Conservation (phyloP, 2,888 invertebrate genomes). For the Melipona bicolor region DNA sequence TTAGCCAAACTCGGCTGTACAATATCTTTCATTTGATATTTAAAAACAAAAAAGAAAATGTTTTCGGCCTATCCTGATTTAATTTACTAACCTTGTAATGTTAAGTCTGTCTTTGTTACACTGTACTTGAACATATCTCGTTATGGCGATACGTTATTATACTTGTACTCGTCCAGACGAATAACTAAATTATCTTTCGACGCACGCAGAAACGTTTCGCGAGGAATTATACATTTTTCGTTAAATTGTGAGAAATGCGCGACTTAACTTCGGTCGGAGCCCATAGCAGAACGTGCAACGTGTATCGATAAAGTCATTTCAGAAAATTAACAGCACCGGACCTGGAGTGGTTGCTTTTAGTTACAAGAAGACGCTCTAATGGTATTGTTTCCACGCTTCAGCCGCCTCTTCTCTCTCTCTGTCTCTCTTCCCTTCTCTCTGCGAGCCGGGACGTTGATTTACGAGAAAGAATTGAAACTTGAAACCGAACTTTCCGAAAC, state of each 20-base stretch:
- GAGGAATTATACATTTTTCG: conserved; percentile 9
- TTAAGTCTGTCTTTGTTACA: too few relatives aligned
- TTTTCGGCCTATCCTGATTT: too few relatives aligned
- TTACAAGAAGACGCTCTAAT: conserved; percentile 15
- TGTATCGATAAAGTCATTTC: conserved; percentile 37
- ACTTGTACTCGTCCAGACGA: too few relatives aligned
- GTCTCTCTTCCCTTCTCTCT: neutral
- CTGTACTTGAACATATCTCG: too few relatives aligned
- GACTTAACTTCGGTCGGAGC: conserved; percentile 8
- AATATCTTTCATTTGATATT: too few relatives aligned
- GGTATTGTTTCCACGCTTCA: conserved; percentile 17
- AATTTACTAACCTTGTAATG: too few relatives aligned
- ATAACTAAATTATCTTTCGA: too few relatives aligned
- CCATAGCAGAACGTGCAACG: conserved; percentile 1
- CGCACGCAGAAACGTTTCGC: neutral
- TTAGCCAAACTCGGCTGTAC: too few relatives aligned
- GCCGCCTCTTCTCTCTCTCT: neutral
- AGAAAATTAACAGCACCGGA: conserved; percentile 13
- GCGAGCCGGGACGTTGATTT: conserved; percentile 9
- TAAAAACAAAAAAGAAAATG: too few relatives aligned
- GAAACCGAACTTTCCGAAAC: conserved; percentile 20
- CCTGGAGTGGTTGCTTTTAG: neutral
- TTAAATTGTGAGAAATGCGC: conserved; percentile 1
- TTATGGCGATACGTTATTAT: too few relatives aligned
- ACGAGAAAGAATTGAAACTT: conserved; percentile 30